phyloP scores from a whole-genome alignment of 2,797 vertebrate species.

The Myotis findleyi region DNA sequence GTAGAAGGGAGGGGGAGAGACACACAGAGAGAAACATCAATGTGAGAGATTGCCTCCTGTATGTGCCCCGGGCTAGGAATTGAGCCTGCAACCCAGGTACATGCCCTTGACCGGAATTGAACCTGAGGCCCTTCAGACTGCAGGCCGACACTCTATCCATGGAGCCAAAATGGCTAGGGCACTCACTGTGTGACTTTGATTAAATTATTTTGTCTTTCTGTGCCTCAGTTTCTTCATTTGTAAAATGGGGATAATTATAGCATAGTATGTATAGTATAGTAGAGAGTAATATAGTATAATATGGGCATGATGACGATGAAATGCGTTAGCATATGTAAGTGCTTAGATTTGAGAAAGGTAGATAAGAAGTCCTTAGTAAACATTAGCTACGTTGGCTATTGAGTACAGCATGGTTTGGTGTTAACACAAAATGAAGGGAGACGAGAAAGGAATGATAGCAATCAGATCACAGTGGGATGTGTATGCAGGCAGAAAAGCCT shows the following conservation, averaged over 20 bases:
- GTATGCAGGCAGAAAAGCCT: background rate
- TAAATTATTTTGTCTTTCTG: background rate
- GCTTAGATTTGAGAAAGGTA: background rate
- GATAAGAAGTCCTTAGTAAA: background rate
- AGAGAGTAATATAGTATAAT: background rate
- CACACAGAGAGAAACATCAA: too few species aligned
- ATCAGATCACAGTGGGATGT: background rate
- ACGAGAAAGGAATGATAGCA: background rate
- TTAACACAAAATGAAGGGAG: background rate
- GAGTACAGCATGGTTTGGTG: background rate
- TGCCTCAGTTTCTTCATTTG: constrained; percentile 5
- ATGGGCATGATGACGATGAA: background rate
- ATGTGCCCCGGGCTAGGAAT: too few species aligned
- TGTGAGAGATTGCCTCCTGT: too few species aligned
- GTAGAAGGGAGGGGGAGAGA: too few species aligned
- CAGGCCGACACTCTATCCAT: too few species aligned
- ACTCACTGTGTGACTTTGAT: background rate
- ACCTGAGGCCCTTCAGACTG: too few species aligned
- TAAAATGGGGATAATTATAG: background rate
- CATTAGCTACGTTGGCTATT: background rate
- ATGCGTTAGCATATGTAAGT: constrained; percentile 12
- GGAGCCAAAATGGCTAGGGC: too few species aligned
- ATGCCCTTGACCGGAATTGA: too few species aligned
- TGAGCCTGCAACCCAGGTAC: too few species aligned
- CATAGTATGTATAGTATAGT: background rate